Conservation (phyloP, 1,140 invertebrate genomes). For the Protaetia brevitarsis region DNA sequence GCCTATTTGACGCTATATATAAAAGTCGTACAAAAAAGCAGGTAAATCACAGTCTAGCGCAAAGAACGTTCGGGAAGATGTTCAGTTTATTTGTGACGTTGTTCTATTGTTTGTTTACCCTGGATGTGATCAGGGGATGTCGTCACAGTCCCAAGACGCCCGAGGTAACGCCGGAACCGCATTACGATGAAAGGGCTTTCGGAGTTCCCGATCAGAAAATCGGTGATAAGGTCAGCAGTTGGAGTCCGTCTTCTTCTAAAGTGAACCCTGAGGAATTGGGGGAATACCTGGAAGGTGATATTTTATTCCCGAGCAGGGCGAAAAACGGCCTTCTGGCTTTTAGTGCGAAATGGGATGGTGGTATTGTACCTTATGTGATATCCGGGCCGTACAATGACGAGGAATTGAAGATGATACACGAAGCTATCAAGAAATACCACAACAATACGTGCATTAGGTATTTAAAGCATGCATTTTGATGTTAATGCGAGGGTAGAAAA, state of each 20-base stretch:
- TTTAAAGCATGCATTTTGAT: no score
- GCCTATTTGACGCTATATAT: no score
- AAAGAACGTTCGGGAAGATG: no score
- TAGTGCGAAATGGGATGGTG: constrained; percentile 62
- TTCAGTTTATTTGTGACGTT: no score
- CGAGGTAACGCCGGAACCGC: no score
- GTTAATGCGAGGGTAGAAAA: not conserved
- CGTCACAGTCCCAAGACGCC: no score
- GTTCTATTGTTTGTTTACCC: no score
- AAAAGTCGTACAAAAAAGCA: no score
- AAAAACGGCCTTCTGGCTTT: constrained; percentile 65
- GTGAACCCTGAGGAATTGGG: constrained; percentile 74
- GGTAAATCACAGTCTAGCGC: no score
- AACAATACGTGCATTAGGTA: constrained; percentile 70
- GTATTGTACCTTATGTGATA: constrained; percentile 68
- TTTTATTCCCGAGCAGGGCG: constrained; percentile 57
- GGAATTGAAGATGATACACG: constrained; percentile 49
- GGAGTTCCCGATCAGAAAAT: constrained; percentile 53
- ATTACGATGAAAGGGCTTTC: constrained; percentile 52
- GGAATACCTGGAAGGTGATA: constrained; percentile 71
- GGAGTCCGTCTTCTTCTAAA: constrained; percentile 53
- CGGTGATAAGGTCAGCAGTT: constrained; percentile 55
- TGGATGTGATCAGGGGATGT: no score
- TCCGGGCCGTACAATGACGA: constrained; percentile 55
- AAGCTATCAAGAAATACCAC: constrained; percentile 60